A percentile compares a stretch with the other conserved stretches of the same genome.
phyloP scores from a whole-genome alignment of 2,113 vertebrate genomes.

The Eublepharis macularius region DNA sequence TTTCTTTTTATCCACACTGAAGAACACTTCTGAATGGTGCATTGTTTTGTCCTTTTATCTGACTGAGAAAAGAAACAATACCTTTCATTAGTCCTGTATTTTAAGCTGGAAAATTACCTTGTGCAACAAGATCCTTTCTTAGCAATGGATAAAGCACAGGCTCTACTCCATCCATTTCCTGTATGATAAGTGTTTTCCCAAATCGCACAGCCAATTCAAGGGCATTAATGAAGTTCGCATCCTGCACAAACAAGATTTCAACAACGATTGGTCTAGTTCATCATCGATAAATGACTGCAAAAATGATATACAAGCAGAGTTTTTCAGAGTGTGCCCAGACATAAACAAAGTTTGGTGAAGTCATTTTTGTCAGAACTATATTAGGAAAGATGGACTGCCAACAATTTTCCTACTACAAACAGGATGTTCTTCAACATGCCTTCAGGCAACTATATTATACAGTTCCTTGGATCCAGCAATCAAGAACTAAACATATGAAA shows the following conservation, averaged over 20 bases:
- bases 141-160: slow-evolving; percentile 93
- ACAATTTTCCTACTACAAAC: too few relatives aligned
- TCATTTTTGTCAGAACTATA: not conserved
- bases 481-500: not conserved
- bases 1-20: too few relatives aligned
- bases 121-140: slow-evolving; percentile 90
- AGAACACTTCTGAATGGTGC: not conserved
- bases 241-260: slow-evolving; percentile 74
- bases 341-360: not conserved
- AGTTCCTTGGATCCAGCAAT: not conserved
- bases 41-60: not conserved
- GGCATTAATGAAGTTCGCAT: slow-evolving; percentile 89
- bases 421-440: not conserved
- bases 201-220: slow-evolving; percentile 95
- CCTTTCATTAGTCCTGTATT: not conserved
- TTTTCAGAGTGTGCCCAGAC: not conserved
- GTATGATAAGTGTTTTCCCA: slow-evolving; percentile 96
- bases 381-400: not conserved
- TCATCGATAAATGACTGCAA: not conserved
- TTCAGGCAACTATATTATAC: not conserved
- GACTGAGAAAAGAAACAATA: not conserved
- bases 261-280: slow-evolving; percentile 12
- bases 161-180: slow-evolving; percentile 95
- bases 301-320: not conserved
- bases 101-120: slow-evolving; percentile 77